These are phyloP conservation scores for Trimorus sp. DNA, from an alignment of 2,888 invertebrate species.

Conservation along the genomic window DNA sequence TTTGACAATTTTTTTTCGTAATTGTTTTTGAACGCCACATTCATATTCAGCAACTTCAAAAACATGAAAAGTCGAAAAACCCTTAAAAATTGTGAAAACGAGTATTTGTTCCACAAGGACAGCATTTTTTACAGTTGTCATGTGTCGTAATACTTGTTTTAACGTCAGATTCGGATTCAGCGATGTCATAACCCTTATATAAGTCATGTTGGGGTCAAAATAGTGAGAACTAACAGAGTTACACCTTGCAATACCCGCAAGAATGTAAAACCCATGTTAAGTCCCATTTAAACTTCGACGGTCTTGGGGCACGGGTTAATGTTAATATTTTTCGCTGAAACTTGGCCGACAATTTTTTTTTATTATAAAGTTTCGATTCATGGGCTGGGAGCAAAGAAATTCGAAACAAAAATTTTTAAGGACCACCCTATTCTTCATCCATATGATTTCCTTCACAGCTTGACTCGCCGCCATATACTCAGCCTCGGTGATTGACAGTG, in stretches of 20 bases:
- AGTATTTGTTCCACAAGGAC: too few relatives aligned
- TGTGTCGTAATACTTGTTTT: not conserved
- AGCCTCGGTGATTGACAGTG: too few relatives aligned
- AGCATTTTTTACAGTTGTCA: not conserved
- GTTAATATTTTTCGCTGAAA: conserved; percentile 10
- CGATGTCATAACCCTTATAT: too few relatives aligned
- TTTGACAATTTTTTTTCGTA: not conserved
- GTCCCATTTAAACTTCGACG: conserved; percentile 5
- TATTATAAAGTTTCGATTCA: not conserved
- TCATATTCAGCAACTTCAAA: not conserved
- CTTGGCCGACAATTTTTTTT: not conserved
- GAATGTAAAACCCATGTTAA: conserved; percentile 4
- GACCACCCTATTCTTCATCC: not conserved
- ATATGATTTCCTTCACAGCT: too few relatives aligned
- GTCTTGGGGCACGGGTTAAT: conserved; percentile 12
- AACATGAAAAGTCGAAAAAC: not conserved
- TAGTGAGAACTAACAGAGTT: not conserved
- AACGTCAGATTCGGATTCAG: not conserved
- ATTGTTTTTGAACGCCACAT: not conserved
- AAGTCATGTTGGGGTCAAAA: too few relatives aligned
- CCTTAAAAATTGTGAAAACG: too few relatives aligned
- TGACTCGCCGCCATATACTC: too few relatives aligned
- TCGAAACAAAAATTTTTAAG: not conserved
- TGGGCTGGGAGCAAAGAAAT: not conserved
- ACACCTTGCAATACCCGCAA: not conserved